Evolutionary conservation across 1,140 invertebrate genomes (phyloP), one percentile per base, ranked within the genome.

Genomic region (Trinorchestia longiramus): DNA sequence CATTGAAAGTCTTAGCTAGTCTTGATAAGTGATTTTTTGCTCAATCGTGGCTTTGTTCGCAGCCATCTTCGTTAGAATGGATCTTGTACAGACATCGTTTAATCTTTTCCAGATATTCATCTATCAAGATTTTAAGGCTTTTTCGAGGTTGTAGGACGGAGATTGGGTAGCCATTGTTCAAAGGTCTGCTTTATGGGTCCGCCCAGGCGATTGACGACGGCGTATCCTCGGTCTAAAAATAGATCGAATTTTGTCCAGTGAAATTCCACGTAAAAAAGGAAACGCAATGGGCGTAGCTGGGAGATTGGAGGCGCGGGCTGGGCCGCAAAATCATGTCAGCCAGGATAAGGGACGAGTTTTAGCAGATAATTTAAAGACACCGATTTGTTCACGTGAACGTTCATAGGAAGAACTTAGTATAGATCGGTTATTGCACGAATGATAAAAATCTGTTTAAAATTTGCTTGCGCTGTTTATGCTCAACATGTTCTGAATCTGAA

Each of bases 61-160:
- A 77, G 28, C 11, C 62, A 28, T 36, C 62, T 77, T 77, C 62
- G 62, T 77, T 77, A 77, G 62, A 28, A 77, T 77, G 28, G 28
- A 77, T 77, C 62, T 23, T 77, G 62, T 77, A 77, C 62, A 77
- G 62, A 36, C 62, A 36, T 77, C 62, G 36, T 23, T 77, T 77
- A 77, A 77, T 77, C 62, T 77, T 77, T 77, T 77, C 62, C 62
- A 77, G 62, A 77, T 77, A 77, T 77, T 77, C 62, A 77, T 77
- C 62, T 36, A 77, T 77, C 62, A 77, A 77, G 28, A 77, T 77
- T 77, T 77, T 77, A 19, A 19, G 28, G 62, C 62, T 15, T 36
- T 77, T 36, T 77, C 3, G 62, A 15, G 62, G 11, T 77, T 77
- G 11, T 36, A 3, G 11, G 3, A 3, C 62, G 28, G 28, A 77